These are phyloP conservation scores for Neogobius melanostomus DNA, from an alignment of 2,113 vertebrate genomes.

Conservation along the genomic window DNA sequence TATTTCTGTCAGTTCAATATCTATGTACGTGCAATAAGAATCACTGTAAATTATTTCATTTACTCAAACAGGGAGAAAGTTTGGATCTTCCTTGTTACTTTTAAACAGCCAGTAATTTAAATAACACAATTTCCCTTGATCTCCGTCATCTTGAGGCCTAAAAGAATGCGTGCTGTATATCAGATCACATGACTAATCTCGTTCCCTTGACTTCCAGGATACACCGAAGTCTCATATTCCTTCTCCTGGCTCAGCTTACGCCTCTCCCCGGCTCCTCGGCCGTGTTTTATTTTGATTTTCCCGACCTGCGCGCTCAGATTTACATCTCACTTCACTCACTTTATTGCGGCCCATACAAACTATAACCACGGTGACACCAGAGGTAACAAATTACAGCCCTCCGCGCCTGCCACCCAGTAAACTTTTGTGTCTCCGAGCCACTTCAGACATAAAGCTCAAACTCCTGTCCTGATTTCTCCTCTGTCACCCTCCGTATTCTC, in stretches of 20 bases:
- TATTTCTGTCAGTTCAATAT: too few species aligned
- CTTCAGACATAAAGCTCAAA: constrained; percentile 30
- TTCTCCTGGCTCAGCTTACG: neutral
- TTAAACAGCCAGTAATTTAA: neutral
- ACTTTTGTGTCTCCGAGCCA: constrained; percentile 38
- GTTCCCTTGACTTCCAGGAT: neutral
- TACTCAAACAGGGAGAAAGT: too few species aligned
- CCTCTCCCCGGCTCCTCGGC: neutral
- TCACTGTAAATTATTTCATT: too few species aligned
- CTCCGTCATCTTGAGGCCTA: neutral
- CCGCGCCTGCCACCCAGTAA: constrained; percentile 48
- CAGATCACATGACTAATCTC: neutral
- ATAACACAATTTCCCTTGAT: neutral
- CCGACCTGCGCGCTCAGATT: constrained; percentile 31
- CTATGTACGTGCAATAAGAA: too few species aligned
- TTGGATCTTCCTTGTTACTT: too few species aligned
- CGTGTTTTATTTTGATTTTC: constrained; percentile 30
- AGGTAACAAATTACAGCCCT: constrained; percentile 52
- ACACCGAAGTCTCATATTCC: neutral
- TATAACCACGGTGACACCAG: constrained; percentile 39
- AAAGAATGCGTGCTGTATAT: neutral
- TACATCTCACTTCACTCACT: constrained; percentile 45
- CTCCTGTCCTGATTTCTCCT: constrained; percentile 20
- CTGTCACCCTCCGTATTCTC: constrained; percentile 20
- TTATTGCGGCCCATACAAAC: constrained; percentile 50